Percentiles rank a stretch among this genome's conserved stretches.
phyloP scores from a whole-genome alignment of 37 sponge, comb jelly and placozoan species.

The Aphrocallistes beatrix region DNA sequence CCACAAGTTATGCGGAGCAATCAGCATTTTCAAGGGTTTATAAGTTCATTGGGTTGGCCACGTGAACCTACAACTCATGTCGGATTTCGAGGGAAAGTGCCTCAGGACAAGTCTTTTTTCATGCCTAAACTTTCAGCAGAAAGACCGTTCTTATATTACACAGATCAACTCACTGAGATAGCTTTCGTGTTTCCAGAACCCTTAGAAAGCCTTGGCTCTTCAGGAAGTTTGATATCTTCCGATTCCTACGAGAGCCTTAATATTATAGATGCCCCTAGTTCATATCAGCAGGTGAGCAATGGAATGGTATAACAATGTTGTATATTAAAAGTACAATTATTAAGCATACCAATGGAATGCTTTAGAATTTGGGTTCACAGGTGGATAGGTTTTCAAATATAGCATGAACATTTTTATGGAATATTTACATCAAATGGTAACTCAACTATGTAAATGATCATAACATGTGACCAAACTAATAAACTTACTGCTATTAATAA shows the following conservation, averaged over 20 bases:
- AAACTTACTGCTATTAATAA: no score
- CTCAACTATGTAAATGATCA: no score
- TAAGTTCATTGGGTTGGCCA: conserved; percentile 67
- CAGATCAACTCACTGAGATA: conserved; percentile 53
- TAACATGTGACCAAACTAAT: no score
- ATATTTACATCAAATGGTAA: no score
- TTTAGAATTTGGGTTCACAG: no score
- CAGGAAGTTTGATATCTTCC: neutral
- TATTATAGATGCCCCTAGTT: neutral
- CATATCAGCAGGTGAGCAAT: neutral
- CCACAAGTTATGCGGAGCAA: conserved; percentile 7
- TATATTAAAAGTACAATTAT: no score
- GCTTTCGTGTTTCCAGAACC: conserved; percentile 59
- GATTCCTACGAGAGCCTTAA: conserved; percentile 6
- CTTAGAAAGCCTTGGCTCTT: neutral
- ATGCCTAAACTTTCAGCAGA: conserved; percentile 29
- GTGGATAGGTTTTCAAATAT: no score
- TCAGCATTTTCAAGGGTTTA: conserved; percentile 52
- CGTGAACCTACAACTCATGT: conserved; percentile 58
- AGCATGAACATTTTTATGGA: no score
- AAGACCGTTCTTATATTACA: conserved; percentile 62
- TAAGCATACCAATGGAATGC: no score
- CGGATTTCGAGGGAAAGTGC: conserved; percentile 49
- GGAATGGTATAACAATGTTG: no score
- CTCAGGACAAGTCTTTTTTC: neutral